Evolutionary conservation across 2,888 invertebrate genomes (phyloP).

Genomic region (Pherbina coryleti): DNA sequence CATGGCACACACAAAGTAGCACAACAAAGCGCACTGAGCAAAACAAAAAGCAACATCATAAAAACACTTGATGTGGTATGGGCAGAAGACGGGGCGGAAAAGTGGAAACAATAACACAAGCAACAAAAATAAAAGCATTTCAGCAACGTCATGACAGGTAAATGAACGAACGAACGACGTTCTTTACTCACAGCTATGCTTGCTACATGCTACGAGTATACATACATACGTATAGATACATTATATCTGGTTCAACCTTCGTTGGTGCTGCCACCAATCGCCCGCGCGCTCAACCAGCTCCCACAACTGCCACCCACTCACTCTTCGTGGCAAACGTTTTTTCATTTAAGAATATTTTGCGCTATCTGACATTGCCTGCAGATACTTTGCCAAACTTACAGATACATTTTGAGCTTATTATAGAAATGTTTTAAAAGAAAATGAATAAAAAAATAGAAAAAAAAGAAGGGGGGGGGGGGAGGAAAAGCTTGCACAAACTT

Average conservation of each 20-base stretch:
- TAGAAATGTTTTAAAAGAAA: not conserved
- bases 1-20: conserved; percentile 52
- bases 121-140: not conserved
- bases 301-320: not conserved
- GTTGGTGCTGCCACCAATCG: not conserved
- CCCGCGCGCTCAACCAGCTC: not conserved
- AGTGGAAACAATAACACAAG: not conserved
- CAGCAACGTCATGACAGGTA: not conserved
- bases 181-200: too few species aligned
- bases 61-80: not conserved
- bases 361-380: conserved; percentile 11
- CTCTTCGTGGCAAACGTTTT: not conserved
- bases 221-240: too few species aligned
- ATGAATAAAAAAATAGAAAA: too few species aligned
- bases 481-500: not conserved
- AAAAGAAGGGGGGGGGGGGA: not conserved
- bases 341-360: not conserved
- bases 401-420: conserved; percentile 36
- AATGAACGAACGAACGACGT: not conserved
- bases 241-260: too few species aligned
- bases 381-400: conserved; percentile 29
- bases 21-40: conserved; percentile 37
- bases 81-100: not conserved
- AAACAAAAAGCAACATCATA: conserved; percentile 18
- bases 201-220: too few species aligned